Evolutionary conservation across 2,888 invertebrate genomes (phyloP).

Genomic region (Ditula angustiorana): DNA sequence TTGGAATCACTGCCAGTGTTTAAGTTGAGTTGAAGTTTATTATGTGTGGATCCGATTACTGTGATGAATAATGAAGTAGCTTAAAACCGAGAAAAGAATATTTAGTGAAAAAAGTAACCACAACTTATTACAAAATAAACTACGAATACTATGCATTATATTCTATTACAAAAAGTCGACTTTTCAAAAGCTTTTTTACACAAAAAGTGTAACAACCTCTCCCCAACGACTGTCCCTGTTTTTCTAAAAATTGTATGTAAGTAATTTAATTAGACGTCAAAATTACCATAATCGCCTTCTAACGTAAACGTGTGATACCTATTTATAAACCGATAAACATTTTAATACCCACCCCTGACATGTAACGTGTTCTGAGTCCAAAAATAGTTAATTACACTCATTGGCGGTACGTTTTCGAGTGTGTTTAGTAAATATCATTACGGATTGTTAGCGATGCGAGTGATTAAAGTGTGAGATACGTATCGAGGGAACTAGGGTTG

Average conservation of each 20-base stretch:
- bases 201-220: too few species aligned
- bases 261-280: constrained; percentile 19
- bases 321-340: constrained; percentile 42
- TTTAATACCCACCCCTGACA: constrained; percentile 42
- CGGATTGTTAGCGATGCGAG: constrained; percentile 67
- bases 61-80: too few species aligned
- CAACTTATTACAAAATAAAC: too few species aligned
- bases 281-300: constrained; percentile 36
- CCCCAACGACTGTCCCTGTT: background rate
- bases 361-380: constrained; percentile 50
- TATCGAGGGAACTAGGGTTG: constrained; percentile 53
- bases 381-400: constrained; percentile 60
- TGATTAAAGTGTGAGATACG: constrained; percentile 71
- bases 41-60: too few species aligned
- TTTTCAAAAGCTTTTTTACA: too few species aligned
- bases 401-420: constrained; percentile 65
- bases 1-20: too few species aligned
- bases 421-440: constrained; percentile 73
- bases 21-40: too few species aligned
- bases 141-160: too few species aligned
- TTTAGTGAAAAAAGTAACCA: too few species aligned
- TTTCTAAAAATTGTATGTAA: background rate
- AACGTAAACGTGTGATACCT: constrained; percentile 30
- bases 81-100: too few species aligned
- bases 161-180: too few species aligned